Evolutionary conservation across 1,140 invertebrate species (phyloP), one percentile per base, ranked within the genome.

Genomic region (Acromyrmex heyeri): DNA sequence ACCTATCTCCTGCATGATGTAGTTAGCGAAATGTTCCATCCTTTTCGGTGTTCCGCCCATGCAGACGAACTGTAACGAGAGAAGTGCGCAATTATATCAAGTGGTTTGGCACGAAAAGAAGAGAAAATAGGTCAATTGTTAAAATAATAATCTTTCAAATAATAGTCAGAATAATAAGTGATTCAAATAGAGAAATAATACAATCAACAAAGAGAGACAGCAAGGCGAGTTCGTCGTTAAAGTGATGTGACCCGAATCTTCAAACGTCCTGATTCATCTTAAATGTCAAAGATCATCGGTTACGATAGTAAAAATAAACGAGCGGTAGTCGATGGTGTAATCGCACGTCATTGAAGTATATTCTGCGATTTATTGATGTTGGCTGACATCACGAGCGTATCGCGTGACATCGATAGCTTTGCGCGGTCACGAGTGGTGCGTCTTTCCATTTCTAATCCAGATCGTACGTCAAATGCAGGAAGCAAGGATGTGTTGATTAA

Each of bases 31-130:
- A 90, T 97, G 96, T 94, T 99, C 97, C 98, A 99, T 99, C 48
- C 99, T 96, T 92, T 98, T 98, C 5, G 98, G 98, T 18, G 99
- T 99, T 12, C 99, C 99, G 67, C 99, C 99, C 97, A 99, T 99
- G 95, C 99, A 99, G 12, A 99, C 98, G 95, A 99, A 99, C 98
- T 99, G 95, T 50, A 96, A 95, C 72, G 87, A 89, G 12, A 76
- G 2, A 73, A 62, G 8, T 30, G n/a, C 27, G 14, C 27, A 24
- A 48, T 75, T 55, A 10, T 2, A 48, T 14, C 16, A 21, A 57
- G 16, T 70, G 27, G 0, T 27, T 38, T 44, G 27, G 30, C 12
- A 5, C 34, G n/a, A 3, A 16, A 53, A 34, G 14, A 5, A 8
- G 16, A 34, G 7, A 67, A 59, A 5, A 27, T 10, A 27, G 10